Percentiles rank a stretch among this genome's conserved stretches.
Conservation (phyloP, 2,797 vertebrate species). For the Arnoldichthys spilopterus region DNA sequence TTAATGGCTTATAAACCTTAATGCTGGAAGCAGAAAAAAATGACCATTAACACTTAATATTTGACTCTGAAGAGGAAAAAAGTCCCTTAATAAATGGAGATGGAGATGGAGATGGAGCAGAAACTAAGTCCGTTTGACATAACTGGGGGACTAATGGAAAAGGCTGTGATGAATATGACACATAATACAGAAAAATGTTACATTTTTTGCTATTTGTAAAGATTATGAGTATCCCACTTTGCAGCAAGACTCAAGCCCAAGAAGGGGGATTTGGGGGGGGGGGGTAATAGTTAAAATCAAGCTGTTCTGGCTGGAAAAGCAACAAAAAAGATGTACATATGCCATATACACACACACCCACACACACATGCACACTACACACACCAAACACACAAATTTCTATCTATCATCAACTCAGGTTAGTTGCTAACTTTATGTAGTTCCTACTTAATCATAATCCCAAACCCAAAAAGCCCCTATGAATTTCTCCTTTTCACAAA, state of each 20-base stretch:
- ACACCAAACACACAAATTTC: constrained; percentile 26
- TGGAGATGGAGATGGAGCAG: neutral
- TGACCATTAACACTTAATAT: neutral
- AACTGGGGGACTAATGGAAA: neutral
- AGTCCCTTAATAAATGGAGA: neutral
- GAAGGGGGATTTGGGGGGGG: neutral
- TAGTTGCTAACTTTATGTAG: constrained; percentile 38
- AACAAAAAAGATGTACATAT: neutral
- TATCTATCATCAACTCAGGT: constrained; percentile 32
- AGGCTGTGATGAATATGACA: neutral
- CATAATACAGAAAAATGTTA: neutral
- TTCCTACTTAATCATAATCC: constrained; percentile 11
- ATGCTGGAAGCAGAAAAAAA: neutral
- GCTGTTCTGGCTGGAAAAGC: constrained; percentile 18
- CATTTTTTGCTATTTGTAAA: constrained; percentile 22
- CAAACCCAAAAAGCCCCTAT: neutral
- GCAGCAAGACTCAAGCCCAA: neutral
- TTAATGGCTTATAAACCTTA: neutral
- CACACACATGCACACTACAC: neutral
- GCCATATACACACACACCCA: neutral
- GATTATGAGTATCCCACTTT: constrained; percentile 19
- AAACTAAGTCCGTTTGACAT: neutral
- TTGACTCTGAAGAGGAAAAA: neutral
- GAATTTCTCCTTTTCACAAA: constrained; percentile 13
- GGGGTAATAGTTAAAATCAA: neutral